phyloP scores from a whole-genome alignment of 2,888 invertebrate genomes.

The Caenorhabditis sulstoni region DNA sequence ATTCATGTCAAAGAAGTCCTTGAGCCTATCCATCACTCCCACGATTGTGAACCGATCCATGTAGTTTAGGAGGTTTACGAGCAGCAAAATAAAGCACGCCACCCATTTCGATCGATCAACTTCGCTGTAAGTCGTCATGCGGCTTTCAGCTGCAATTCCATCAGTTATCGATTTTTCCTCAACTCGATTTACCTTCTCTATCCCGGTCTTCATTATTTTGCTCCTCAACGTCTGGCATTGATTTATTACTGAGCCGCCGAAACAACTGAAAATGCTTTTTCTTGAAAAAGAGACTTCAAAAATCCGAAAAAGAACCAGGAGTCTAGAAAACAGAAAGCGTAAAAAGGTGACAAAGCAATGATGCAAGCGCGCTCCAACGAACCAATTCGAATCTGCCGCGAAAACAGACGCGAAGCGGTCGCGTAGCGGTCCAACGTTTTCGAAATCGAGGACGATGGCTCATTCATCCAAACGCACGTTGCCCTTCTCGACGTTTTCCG shows the following conservation, averaged over 20 bases:
- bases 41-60: slow-evolving; percentile 98
- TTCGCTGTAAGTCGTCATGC: not conserved
- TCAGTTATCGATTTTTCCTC: not conserved
- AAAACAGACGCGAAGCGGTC: slow-evolving; percentile 24
- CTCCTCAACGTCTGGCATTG: slow-evolving; percentile 39
- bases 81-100: slow-evolving; percentile 56
- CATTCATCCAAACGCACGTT: too few species aligned
- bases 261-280: slow-evolving; percentile 19
- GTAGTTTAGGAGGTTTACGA: slow-evolving; percentile 96
- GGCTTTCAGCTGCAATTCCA: not conserved
- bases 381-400: slow-evolving; percentile 44
- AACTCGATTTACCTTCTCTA: slow-evolving; percentile 3
- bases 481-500: too few species aligned
- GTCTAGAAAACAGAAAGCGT: not conserved
- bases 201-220: not conserved
- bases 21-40: slow-evolving; percentile 84
- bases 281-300: not conserved
- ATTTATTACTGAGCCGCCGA: not conserved
- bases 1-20: slow-evolving; percentile 86
- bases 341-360: slow-evolving; percentile 13
- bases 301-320: not conserved
- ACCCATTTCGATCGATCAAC: slow-evolving; percentile 16
- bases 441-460: slow-evolving; percentile 14
- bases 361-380: slow-evolving; percentile 36
- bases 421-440: slow-evolving; percentile 21